Evolutionary conservation across 2,888 invertebrate species (phyloP), one percentile per base, ranked within the genome.

Genomic region (Xylota sylvarum): DNA sequence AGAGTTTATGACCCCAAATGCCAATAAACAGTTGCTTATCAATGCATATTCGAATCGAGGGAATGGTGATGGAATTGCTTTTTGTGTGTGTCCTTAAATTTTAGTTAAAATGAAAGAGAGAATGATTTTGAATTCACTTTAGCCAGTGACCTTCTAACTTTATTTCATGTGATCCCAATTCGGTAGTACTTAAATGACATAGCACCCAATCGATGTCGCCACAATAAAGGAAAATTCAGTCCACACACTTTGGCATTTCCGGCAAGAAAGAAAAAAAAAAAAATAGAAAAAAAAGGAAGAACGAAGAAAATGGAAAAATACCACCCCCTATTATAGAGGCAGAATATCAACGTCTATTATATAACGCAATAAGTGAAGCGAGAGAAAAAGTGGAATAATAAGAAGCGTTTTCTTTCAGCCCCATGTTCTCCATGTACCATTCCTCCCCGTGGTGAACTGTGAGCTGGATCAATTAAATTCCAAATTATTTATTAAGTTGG

Each of bases 181-280:
- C 58, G 27, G 27, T 65, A 82, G 70, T 46, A 60, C 70, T 72
- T 82, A 58, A 77, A 82, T 80, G 64, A 52, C 60, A 80, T 58
- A 70, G 70, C 64, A 65, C 77, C 77, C 40, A 82, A 82, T 82
- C 82, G 82, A 77, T 82, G 77, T 70, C 70, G 72, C 77, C 77
- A 65, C 65, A 70, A 70, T 70, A 70, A 70, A 56, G 64, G 50
- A 19, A 50, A 77, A 64, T 72, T 58, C 64, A 70, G 70, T 77
- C 64, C 69, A 64, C 70, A 65, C 58, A 70, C 56, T 82, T 78
- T 58, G 65, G 58, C 58, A 60, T 83, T 83, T 72, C 50, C 70
- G 46, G 17, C 43, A 65, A 65, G 14, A n/a, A 7, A 60, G 43
- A 46, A n/a, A 17, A 56, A 52, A 35, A 14, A 35, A 46, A 58